phyloP scores from a whole-genome alignment of 2,113 vertebrate genomes.

The Orycteropus afer region DNA sequence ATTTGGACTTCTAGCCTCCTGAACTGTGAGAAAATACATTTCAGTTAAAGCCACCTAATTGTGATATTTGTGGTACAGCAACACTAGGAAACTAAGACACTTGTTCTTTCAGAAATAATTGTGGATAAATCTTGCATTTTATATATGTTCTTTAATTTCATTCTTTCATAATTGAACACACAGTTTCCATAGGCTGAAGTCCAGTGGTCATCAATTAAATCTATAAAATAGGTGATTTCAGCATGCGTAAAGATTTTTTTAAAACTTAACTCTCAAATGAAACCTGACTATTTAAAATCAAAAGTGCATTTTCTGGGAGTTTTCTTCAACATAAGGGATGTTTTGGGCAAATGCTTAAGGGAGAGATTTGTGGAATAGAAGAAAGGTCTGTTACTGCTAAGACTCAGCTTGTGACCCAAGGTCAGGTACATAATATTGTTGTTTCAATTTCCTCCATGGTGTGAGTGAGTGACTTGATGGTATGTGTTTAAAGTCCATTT shows the following conservation, averaged over 20 bases:
- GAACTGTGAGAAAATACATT: too few relatives aligned
- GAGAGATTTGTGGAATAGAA: not conserved
- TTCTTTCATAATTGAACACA: not conserved
- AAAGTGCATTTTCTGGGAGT: not conserved
- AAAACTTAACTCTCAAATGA: not conserved
- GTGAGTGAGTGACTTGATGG: not conserved
- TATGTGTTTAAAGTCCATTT: not conserved
- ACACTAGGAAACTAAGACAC: too few relatives aligned
- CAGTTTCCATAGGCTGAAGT: not conserved
- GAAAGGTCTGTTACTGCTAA: not conserved
- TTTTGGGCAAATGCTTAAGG: not conserved
- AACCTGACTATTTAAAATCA: not conserved
- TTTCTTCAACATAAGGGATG: not conserved
- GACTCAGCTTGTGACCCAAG: not conserved
- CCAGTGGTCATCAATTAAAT: not conserved
- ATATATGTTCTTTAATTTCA: not conserved
- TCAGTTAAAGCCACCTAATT: too few relatives aligned
- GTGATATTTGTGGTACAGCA: too few relatives aligned
- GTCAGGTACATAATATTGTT: not conserved
- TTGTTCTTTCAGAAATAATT: constrained; percentile 1
- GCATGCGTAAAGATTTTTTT: not conserved
- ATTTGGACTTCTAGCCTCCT: too few relatives aligned
- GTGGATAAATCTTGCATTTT: not conserved
- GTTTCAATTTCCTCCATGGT: not conserved
- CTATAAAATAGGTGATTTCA: not conserved